phyloP scores from a whole-genome alignment of 2,113 vertebrate genomes.

The Delphinus delphis region DNA sequence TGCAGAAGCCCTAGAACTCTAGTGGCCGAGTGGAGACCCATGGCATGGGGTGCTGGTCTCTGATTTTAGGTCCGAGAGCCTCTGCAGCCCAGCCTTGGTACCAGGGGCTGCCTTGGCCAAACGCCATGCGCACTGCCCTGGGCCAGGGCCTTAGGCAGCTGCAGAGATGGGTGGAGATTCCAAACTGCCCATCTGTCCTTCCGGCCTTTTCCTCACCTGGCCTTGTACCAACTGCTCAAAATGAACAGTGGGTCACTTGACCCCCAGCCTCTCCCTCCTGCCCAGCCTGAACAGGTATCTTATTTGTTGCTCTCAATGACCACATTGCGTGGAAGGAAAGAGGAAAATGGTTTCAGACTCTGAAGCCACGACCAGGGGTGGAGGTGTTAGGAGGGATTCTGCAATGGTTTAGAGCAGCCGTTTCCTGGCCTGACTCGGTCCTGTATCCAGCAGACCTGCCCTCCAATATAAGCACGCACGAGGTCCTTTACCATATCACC shows the following conservation, averaged over 20 bases:
- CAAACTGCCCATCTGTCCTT: background rate
- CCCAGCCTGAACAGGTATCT: fast-evolving
- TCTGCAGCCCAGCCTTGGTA: background rate
- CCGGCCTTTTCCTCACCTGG: too few species aligned
- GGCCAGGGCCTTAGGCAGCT: background rate
- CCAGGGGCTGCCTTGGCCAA: background rate
- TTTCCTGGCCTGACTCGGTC: too few species aligned
- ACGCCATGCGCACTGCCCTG: background rate
- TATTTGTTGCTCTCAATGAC: background rate
- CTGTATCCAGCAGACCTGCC: fast-evolving
- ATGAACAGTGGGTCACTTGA: background rate
- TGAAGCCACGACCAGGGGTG: background rate
- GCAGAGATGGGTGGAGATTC: background rate
- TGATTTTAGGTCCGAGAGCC: background rate
- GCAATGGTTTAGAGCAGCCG: background rate
- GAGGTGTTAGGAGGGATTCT: background rate
- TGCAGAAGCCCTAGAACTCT: background rate
- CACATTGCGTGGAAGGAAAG: background rate
- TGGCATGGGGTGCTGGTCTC: fast-evolving
- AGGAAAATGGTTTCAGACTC: background rate
- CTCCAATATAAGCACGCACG: fast-evolving
- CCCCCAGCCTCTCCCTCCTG: background rate
- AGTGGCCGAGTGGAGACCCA: background rate
- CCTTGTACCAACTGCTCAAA: background rate
- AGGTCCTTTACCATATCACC: background rate